These are phyloP conservation scores for Drosophila ohnishii DNA, from an alignment of 1,140 invertebrate species.

Conservation along the genomic window DNA sequence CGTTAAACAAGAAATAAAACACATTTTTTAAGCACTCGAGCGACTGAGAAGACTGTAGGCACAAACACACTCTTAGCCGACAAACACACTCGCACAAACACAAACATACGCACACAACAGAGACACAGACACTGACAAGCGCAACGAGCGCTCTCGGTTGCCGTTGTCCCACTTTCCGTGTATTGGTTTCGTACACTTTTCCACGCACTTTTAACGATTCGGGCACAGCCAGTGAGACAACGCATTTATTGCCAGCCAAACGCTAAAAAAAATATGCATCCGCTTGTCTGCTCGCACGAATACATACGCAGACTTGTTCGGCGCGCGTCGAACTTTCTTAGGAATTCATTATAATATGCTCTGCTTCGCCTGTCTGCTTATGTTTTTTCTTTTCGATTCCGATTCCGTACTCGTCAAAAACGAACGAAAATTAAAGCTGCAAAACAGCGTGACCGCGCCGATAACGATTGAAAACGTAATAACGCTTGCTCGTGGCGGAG, in stretches of 20 bases:
- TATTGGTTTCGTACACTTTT: constrained; percentile 81
- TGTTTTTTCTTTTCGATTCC: constrained; percentile 61
- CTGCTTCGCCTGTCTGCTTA: constrained; percentile 70
- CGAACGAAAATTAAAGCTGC: constrained; percentile 51
- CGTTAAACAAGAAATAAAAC: constrained; percentile 33
- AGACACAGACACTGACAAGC: constrained; percentile 51
- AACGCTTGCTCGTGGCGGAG: not conserved
- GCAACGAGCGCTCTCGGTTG: constrained; percentile 63
- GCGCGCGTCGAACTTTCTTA: constrained; percentile 72
- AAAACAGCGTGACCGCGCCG: constrained; percentile 20
- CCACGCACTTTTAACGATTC: constrained; percentile 79
- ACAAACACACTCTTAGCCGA: constrained; percentile 37
- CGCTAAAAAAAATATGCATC: constrained; percentile 55
- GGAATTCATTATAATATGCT: constrained; percentile 76
- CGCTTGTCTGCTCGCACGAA: constrained; percentile 42
- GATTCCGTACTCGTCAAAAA: constrained; percentile 58
- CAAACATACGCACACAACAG: constrained; percentile 33
- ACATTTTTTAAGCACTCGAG: constrained; percentile 47
- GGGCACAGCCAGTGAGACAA: constrained; percentile 51
- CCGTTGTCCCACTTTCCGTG: constrained; percentile 79
- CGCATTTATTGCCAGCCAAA: constrained; percentile 55
- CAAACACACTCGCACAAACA: constrained; percentile 34
- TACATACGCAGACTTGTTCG: constrained; percentile 58
- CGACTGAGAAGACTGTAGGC: constrained; percentile 36
- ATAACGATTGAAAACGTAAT: not conserved